Percentiles rank a stretch among this genome's conserved stretches.
Evolutionary conservation across 2,888 invertebrate genomes (phyloP).

Genomic region (Patella pellucida): DNA sequence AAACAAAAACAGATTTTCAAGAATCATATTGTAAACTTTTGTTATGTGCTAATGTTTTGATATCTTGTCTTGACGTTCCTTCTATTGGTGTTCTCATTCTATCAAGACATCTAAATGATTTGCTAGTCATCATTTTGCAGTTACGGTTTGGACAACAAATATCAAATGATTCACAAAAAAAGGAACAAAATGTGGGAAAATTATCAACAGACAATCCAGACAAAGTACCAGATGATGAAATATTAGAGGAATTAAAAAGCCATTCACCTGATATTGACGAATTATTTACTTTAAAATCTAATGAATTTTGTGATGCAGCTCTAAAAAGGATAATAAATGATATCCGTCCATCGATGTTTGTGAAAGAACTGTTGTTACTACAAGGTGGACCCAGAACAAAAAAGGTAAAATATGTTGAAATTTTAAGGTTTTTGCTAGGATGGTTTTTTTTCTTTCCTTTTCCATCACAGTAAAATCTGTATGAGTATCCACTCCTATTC

Average conservation of each 20-base stretch:
- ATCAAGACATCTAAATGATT: conserved; percentile 75
- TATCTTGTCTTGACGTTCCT: conserved; percentile 41
- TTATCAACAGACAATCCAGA: neutral
- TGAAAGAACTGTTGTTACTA: conserved; percentile 81
- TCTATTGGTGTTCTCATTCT: conserved; percentile 75
- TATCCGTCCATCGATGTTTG: conserved; percentile 77
- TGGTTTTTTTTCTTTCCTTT: no score
- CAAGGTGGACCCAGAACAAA: conserved; percentile 63
- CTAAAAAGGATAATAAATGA: conserved; percentile 75
- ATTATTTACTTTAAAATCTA: conserved; percentile 16
- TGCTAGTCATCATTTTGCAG: conserved; percentile 81
- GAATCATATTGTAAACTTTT: conserved; percentile 41
- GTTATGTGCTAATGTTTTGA: conserved; percentile 43
- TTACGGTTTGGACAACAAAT: conserved; percentile 77
- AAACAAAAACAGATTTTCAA: conserved; percentile 14
- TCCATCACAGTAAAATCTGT: no score
- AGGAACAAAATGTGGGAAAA: neutral
- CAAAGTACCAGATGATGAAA: neutral
- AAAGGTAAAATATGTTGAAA: conserved; percentile 5
- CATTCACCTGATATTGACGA: conserved; percentile 10
- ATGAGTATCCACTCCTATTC: no score
- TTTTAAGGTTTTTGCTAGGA: no score
- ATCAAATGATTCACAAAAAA: conserved; percentile 69
- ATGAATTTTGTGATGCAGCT: conserved; percentile 41
- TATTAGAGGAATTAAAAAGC: neutral